Base-by-base conservation (phyloP, 2,113 vertebrate genomes). In the Argyrosomus japonicus region DNA sequence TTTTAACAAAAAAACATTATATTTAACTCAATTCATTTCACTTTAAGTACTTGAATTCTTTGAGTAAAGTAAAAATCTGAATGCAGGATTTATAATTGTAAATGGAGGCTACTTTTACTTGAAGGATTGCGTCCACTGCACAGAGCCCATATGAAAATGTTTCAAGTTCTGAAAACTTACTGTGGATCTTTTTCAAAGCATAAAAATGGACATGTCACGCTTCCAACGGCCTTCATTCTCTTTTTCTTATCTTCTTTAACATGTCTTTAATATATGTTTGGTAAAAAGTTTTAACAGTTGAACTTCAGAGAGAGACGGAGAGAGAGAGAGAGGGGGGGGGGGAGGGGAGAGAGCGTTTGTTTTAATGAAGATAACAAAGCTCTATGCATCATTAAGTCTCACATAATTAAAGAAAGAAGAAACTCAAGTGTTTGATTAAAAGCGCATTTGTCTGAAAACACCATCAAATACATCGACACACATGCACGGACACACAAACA, bases 351-450 rank as follows among this genome's bases (percentile, higher is more conserved):
- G 51, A 36, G 56, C 27, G 10, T 80, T 60, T 76, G 63, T 83
- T 82, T 79, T 93, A 93, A 94, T 89, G 88, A 90, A 90, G 85
- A 85, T 84, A 84, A 81, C 84, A 83, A 79, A 85, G 70, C 54
- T 80, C 18, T 19, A 69, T 40, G 88, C 90, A 78, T 91, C 91
- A 91, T 94, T 94, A 94, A 79, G 81, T 85, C 57, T 47, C 83
- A 68, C 89, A 79, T 93, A 93, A 93, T 93, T 94, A 93, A 94
- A 92, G 85, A 76, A 81, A 83, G 84, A 87, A 60, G 77, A 87
- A 89, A 86, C 85, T 79, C 67, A 81, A 85, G 86, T 77, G 85
- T 92, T 91, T 93, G 93, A 93, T 91, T 91, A 93, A 91, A 92
- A 81, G 71, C 65, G 84, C 61, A 53, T 89, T 88, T 90, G 84